A percentile compares a stretch with the other conserved stretches of the same genome.
Conservation (phyloP, 2,797 vertebrate species). For the Antrozous pallidus region DNA sequence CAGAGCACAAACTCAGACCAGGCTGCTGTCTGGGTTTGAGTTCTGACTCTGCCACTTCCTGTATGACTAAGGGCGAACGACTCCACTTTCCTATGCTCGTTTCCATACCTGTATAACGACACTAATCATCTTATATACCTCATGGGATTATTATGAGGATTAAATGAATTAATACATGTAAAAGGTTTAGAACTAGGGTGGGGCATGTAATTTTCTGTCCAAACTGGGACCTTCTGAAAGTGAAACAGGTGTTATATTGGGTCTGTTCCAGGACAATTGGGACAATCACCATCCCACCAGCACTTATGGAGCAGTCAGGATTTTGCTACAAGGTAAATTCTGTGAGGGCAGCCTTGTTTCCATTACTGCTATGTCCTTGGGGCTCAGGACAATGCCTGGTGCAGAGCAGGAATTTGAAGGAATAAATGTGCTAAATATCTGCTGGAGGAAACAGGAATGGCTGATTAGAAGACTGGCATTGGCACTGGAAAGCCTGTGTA, state of each 20-base stretch:
- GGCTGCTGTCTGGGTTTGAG: not conserved
- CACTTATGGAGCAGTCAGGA: not conserved
- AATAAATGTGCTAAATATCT: constrained; percentile 16
- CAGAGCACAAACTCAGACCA: not conserved
- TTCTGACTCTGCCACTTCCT: constrained; percentile 17
- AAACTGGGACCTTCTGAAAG: not conserved
- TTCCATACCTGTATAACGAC: not conserved
- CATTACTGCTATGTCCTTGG: not conserved
- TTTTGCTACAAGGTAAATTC: not conserved
- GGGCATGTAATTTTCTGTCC: not conserved
- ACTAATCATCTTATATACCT: not conserved
- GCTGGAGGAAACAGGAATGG: not conserved
- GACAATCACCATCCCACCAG: not conserved
- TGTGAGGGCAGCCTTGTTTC: not conserved
- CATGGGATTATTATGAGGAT: not conserved
- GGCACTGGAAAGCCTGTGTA: not conserved
- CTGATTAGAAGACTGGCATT: not conserved
- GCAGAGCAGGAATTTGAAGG: not conserved
- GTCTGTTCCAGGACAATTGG: not conserved
- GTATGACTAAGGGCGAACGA: not conserved
- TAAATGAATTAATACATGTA: not conserved
- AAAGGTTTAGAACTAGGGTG: not conserved
- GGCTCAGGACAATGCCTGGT: not conserved
- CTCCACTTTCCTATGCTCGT: not conserved
- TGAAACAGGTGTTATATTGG: not conserved